Conservation (phyloP, 2,797 vertebrate species). For the Hippocampus kuda region DNA sequence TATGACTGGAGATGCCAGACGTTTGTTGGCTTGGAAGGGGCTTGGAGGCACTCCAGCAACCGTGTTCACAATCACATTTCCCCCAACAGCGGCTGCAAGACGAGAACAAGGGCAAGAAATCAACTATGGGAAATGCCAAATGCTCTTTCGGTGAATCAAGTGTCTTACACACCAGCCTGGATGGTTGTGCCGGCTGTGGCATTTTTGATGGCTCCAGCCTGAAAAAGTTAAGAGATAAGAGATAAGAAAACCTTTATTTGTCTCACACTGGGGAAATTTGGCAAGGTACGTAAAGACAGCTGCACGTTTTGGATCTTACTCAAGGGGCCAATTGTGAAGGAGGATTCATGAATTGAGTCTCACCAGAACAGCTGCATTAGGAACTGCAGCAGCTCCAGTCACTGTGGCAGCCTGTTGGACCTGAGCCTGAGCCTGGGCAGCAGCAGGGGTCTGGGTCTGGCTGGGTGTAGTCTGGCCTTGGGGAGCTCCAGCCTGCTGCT, state of each 20-base stretch:
- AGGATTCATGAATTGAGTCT: conserved; percentile 34
- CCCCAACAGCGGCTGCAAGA: conserved; percentile 75
- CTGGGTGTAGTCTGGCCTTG: conserved; percentile 60
- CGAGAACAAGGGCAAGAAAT: conserved; percentile 30
- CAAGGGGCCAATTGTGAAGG: not conserved
- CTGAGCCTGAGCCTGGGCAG: conserved; percentile 51
- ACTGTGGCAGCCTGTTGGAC: conserved; percentile 68
- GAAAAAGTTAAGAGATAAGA: conserved; percentile 23
- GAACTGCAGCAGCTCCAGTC: conserved; percentile 69
- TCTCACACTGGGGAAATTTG: too few species aligned
- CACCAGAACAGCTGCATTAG: conserved; percentile 82
- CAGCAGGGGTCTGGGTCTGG: conserved; percentile 60
- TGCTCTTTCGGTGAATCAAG: conserved; percentile 11
- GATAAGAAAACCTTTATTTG: too few species aligned
- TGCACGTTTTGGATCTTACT: not conserved
- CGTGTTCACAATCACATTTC: conserved; percentile 85
- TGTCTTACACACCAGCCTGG: conserved; percentile 71
- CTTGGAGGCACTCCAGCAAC: conserved; percentile 77
- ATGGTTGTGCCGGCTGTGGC: conserved; percentile 77
- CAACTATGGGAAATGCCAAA: conserved; percentile 14
- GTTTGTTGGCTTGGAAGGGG: conserved; percentile 85
- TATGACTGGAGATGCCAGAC: conserved; percentile 78
- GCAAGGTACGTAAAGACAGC: not conserved
- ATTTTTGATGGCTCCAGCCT: conserved; percentile 85
- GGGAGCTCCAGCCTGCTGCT: conserved; percentile 63